Evolutionary conservation across 1,140 invertebrate genomes (phyloP), one percentile per base, ranked within the genome.

Genomic region (Musca domestica): DNA sequence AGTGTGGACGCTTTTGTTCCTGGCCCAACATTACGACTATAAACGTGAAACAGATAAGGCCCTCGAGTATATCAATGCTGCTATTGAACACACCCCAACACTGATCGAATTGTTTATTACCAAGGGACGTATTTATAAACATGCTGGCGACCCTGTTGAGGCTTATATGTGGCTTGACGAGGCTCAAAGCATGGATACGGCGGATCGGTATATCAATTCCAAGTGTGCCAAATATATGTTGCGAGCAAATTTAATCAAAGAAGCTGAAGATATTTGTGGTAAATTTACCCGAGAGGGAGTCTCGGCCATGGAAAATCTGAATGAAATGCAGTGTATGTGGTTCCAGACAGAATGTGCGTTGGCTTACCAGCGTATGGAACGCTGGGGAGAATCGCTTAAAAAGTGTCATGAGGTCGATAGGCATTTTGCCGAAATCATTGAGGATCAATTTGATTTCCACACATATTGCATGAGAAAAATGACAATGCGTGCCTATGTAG

Each of bases 251-350:
- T 86, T 93, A 73, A 87, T 99, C n/a, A 90, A 91, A 82, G 92
- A 96, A 79, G 96, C 97, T 1, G 95, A 98, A 84, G 93, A 97
- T 70, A 98, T 98, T 81, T 98, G 96, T 81, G 91, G 94, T 20
- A 99, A 99, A 82, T 99, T 99, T 80, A 99, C 98, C 0, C 89
- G 97, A 73, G 95, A 92, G 81, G 91, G 96, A 72, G 93, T 98
- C 1, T 91, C 93, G 10, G 94, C 98, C 0, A 95, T 95, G 87
- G 97, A 99, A 81, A 98, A 98, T 81, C 85, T 99, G 12, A 99
- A 98, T 83, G 98, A 99, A 84, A 99, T 99, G 98, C 98, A 99
- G 81, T 99, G 98, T 76, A 99, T 99, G 96, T 99, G 98, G 97
- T 99, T 97, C 86, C 95, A 98, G 84, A 97, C 94, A 4, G 98